Base-by-base conservation (phyloP, 37 sponge, comb jelly and placozoan species). In the Lycopodina hypogea region DNA sequence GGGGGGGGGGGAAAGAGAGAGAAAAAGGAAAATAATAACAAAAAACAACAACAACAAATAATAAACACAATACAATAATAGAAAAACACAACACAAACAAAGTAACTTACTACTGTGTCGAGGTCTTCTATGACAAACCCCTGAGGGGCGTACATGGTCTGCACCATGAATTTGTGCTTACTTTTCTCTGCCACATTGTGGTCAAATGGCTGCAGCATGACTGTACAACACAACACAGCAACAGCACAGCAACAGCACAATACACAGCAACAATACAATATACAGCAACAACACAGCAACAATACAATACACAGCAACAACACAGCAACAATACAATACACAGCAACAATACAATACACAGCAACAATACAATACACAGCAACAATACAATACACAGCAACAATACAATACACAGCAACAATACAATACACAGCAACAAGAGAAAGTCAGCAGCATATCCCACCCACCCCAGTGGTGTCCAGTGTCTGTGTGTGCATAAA, bases 131-230 rank as follows among this genome's bases (percentile, higher is more conserved):
- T 30, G 11, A n/a, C 36, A 30, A 86, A 77, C 14, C 87, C 81
- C 0, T 39, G 48, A n/a, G 94, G 89, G 3, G 86, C 81, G 77
- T 69, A 86, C 88, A 92, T 90, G 2, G 98, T 81, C 83, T 97
- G 98, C 26, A 97, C 98, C 98, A 97, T 97, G 77, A 97, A 97
- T 78, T 97, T 97, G 89, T 97, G 98, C 57, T 94, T 94, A 40
- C 56, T 78, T 58, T 80, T 64, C 35, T 92, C 90, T 14, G 68
- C 51, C 45, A 71, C 55, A 42, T 80, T 64, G 26, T 81, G 76
- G 21, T 87, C 86, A 53, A 87, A 72, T 2, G 95, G 93, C 76
- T 97, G 98, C 45, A 97, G 72, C 98, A 94, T 97, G 32, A 97
- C 96, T 86, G 63, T 8, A 42, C 0, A 18, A 29, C 21, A 63